These are phyloP conservation scores for Orussus abietinus DNA, from an alignment of 1,140 invertebrate genomes.

Conservation along the genomic window DNA sequence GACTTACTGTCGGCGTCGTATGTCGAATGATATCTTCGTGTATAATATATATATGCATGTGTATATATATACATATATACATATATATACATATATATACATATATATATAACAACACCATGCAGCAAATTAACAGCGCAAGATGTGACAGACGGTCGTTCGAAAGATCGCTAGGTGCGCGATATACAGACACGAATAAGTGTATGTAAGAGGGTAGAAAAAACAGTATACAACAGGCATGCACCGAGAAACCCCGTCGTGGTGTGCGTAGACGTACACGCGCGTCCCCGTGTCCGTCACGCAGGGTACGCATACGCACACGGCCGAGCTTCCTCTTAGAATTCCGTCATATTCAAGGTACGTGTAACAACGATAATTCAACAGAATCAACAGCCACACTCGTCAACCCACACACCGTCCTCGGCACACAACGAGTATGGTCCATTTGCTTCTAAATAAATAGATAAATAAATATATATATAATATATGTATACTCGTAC, in stretches of 20 bases:
- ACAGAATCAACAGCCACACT: constrained; percentile 40
- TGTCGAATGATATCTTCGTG: too few species aligned
- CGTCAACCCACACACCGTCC: constrained; percentile 38
- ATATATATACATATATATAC: too few species aligned
- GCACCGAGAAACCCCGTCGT: constrained; percentile 40
- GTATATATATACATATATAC: too few species aligned
- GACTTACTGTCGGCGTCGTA: too few species aligned
- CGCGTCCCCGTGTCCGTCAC: constrained; percentile 10
- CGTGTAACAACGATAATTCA: constrained; percentile 29
- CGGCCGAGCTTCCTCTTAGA: constrained; percentile 7
- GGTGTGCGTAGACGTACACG: constrained; percentile 22
- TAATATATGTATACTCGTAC: too few species aligned
- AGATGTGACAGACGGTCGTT: constrained; percentile 36
- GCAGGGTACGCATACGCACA: constrained; percentile 6
- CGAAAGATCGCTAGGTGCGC: constrained; percentile 41
- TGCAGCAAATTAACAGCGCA: constrained; percentile 39
- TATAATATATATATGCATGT: too few species aligned
- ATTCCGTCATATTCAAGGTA: constrained; percentile 13
- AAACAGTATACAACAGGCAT: constrained; percentile 37
- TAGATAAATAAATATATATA: too few species aligned
- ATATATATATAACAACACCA: constrained; percentile 20
- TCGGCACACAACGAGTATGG: constrained; percentile 32
- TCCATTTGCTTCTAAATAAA: constrained; percentile 43
- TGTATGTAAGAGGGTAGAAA: constrained; percentile 32
- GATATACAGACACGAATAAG: constrained; percentile 16